Evolutionary conservation across 1,140 invertebrate genomes (phyloP).

Genomic region (Thalassaphorura encarpata): DNA sequence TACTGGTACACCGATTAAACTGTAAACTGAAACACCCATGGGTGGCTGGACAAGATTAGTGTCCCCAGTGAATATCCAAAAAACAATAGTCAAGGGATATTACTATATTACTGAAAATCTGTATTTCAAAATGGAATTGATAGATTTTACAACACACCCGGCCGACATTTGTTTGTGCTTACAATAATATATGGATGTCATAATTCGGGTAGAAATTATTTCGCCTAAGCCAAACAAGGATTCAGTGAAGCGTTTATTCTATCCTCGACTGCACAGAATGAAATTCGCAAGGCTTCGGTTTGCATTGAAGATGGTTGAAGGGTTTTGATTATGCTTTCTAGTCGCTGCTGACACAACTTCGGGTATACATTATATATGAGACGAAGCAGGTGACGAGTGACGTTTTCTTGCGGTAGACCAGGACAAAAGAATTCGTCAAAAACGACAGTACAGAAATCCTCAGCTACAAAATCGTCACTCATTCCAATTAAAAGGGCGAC

Average conservation of each 20-base stretch:
- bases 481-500: slow-evolving; percentile 78
- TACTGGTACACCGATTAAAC: too few species aligned
- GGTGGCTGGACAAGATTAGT: too few species aligned
- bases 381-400: slow-evolving; percentile 84
- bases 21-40: too few species aligned
- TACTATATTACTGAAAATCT: too few species aligned
- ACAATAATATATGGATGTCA: too few species aligned
- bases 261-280: slow-evolving; percentile 22
- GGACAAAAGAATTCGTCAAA: slow-evolving; percentile 96
- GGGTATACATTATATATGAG: slow-evolving; percentile 84
- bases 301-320: slow-evolving; percentile 59
- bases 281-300: slow-evolving; percentile 23
- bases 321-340: slow-evolving; percentile 76
- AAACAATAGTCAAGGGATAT: too few species aligned
- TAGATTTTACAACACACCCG: too few species aligned
- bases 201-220: too few species aligned
- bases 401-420: slow-evolving; percentile 76
- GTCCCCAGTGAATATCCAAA: too few species aligned
- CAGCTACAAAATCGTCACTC: slow-evolving; percentile 81
- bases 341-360: slow-evolving; percentile 64
- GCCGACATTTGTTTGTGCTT: too few species aligned
- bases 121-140: too few species aligned
- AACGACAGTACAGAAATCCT: slow-evolving; percentile 89
- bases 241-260: slow-evolving; percentile 22
- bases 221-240: too few species aligned